phyloP scores from a whole-genome alignment of 1,140 invertebrate genomes.

The Ceratosolen solmsi region DNA sequence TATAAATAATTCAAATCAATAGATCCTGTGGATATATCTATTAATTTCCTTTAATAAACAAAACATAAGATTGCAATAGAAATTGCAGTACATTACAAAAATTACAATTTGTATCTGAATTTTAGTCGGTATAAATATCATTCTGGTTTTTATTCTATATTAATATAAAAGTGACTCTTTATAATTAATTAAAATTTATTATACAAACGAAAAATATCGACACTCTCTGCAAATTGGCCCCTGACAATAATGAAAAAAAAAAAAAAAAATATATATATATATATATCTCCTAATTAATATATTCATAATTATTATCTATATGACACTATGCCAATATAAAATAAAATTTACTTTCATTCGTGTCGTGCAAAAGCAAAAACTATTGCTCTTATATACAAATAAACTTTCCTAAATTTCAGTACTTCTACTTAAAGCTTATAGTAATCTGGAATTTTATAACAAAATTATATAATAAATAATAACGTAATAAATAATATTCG shows the following conservation, averaged over 20 bases:
- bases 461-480: neutral
- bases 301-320: neutral
- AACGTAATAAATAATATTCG: conserved; percentile 5
- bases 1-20: conserved; percentile 1
- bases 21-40: neutral
- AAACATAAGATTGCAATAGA: conserved; percentile 17
- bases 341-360: neutral
- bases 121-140: neutral
- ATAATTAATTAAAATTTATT: neutral
- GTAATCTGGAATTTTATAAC: neutral
- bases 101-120: neutral
- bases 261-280: too few relatives aligned
- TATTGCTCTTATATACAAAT: neutral
- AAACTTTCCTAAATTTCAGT: neutral
- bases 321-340: neutral
- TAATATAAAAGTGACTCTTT: conserved; percentile 14
- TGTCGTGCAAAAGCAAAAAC: conserved; percentile 1
- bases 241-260: conserved; percentile 14
- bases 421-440: neutral
- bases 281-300: neutral
- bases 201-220: neutral
- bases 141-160: neutral
- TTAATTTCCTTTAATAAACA: neutral
- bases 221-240: conserved; percentile 3
- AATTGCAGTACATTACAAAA: neutral